Conservation (phyloP, 2,888 invertebrate species). For the Drosophila nigritarsus region DNA sequence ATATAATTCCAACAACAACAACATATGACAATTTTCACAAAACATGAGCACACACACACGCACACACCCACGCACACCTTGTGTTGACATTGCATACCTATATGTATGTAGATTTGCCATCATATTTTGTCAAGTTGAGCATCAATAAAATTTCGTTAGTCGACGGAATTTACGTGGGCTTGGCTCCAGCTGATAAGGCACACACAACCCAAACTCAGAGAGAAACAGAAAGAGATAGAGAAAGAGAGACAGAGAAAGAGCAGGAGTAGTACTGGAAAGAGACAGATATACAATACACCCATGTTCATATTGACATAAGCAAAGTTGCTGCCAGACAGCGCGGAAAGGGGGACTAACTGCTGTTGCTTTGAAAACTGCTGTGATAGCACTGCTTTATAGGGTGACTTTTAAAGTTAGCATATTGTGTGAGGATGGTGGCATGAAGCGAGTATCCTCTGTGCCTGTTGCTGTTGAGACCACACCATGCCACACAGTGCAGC, state of each 20-base stretch:
- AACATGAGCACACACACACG: background rate
- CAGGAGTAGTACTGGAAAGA: background rate
- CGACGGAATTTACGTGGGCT: conserved; percentile 56
- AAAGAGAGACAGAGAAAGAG: background rate
- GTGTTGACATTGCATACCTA: conserved; percentile 20
- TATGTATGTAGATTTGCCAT: conserved; percentile 33
- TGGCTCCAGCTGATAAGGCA: conserved; percentile 64
- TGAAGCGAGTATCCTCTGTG: conserved; percentile 4
- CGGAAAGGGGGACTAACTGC: conserved; percentile 1
- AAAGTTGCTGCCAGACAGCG: conserved; percentile 45
- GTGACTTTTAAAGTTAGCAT: conserved; percentile 5
- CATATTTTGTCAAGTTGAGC: conserved; percentile 57
- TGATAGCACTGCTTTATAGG: conserved; percentile 22
- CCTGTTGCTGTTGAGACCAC: conserved; percentile 51
- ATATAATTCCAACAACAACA: conserved; percentile 30
- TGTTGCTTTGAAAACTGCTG: conserved; percentile 41
- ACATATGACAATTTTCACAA: conserved; percentile 43
- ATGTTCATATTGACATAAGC: conserved; percentile 65
- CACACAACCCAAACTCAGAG: conserved; percentile 18
- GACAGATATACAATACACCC: conserved; percentile 17
- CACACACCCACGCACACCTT: background rate
- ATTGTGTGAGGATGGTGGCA: conserved; percentile 9
- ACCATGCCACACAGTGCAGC: background rate
- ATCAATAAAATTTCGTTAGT: conserved; percentile 56
- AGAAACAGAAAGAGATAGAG: background rate